phyloP scores from a whole-genome alignment of 2,113 vertebrate genomes.

The Oryzias melastigma region DNA sequence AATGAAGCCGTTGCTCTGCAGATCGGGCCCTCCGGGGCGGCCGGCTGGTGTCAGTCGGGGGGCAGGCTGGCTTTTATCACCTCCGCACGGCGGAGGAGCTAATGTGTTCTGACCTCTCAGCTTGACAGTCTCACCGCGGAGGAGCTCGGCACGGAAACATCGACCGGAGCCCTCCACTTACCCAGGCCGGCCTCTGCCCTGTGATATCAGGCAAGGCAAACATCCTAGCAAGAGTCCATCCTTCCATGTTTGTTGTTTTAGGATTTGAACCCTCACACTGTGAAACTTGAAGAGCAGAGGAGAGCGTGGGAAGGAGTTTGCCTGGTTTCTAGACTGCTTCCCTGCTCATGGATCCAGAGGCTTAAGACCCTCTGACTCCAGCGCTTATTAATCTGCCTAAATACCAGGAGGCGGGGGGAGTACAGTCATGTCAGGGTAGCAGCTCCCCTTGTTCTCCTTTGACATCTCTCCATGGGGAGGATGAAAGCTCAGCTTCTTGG shows the following conservation, averaged over 20 bases:
- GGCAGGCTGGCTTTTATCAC: slow-evolving; percentile 35
- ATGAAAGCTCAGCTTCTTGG: slow-evolving; percentile 57
- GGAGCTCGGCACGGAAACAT: background rate
- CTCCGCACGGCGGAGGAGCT: background rate
- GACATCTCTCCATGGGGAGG: slow-evolving; percentile 51
- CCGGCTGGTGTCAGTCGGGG: slow-evolving; percentile 13
- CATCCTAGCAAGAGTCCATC: slow-evolving; percentile 33
- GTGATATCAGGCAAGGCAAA: slow-evolving; percentile 20
- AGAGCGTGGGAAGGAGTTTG: slow-evolving; percentile 33
- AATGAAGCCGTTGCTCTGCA: slow-evolving; percentile 4
- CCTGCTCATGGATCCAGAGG: slow-evolving; percentile 29
- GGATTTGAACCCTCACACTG: slow-evolving; percentile 16
- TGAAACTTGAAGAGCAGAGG: slow-evolving; percentile 27
- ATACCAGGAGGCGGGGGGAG: slow-evolving; percentile 31
- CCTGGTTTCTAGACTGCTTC: slow-evolving; percentile 15
- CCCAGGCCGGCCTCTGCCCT: background rate
- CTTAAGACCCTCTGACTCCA: slow-evolving; percentile 56
- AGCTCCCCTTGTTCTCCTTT: slow-evolving; percentile 59
- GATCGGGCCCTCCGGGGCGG: slow-evolving; percentile 12
- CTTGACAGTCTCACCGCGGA: slow-evolving; percentile 1
- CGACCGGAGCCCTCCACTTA: background rate
- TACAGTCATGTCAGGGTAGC: slow-evolving; percentile 46
- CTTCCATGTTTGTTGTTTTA: slow-evolving; percentile 22
- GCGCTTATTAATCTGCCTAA: slow-evolving; percentile 60
- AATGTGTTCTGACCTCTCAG: slow-evolving; percentile 6